Base-by-base conservation (phyloP, 1,140 invertebrate genomes). In the Chionoecetes opilio region DNA sequence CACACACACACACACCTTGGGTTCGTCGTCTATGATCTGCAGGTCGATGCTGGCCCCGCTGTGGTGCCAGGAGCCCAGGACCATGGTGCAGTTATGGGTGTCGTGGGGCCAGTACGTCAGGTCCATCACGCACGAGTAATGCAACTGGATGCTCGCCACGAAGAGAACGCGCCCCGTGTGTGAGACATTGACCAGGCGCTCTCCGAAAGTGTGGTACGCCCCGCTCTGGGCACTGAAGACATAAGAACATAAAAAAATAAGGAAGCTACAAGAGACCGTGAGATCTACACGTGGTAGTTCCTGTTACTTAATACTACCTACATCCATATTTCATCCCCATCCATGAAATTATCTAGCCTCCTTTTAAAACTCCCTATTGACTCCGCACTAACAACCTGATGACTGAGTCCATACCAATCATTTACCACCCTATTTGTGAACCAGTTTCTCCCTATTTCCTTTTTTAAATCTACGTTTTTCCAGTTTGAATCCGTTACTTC, bases 81-180 rank as follows among this genome's bases (percentile, higher is more conserved):
- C 8, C 26, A 89, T 26, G 26, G 85, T 88, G 41, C 93, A 93
- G 41, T 93, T 93, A 53, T 93, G 93, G 2, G 26, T 89, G 53
- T 93, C 93, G 29, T 93, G 93, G 11, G 93, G 93, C 93, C 93
- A 93, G 93, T 37, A 89, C 0, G 93, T 93, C 17, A 93, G 53
- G 86, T 96, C 95, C 95, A 96, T 90, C 37, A 94, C 93, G 37
- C 96, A 96, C 82, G 91, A 53, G 17, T 95, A 96, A 8, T 95
- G 93, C 17, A 96, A n/a, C 38, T 91, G 75, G 21, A 91, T 91
- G n/a, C 93, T 91, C 9, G 96, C 95, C 21, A 96, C 96, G 93
- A 95, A 96, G 3, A 96, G 41, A 14, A 96, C 96, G 2, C 38
- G 75, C 2, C 96, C 96, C 1, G 34, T 88, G 32, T 84, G 26